Evolutionary conservation across 2,888 invertebrate genomes (phyloP).

Genomic region (Thymelicus sylvestris): DNA sequence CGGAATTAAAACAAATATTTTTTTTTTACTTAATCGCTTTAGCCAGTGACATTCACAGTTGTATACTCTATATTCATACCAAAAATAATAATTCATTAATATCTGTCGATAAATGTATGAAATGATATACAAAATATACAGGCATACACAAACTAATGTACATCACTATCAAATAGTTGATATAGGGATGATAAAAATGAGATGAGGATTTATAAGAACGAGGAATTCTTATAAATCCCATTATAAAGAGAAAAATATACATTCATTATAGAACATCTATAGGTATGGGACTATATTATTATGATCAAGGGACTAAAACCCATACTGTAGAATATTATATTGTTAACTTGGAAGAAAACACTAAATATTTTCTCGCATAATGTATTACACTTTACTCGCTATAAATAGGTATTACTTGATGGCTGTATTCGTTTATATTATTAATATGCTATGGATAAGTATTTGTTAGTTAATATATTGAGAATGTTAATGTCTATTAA

Average conservation of each 20-base stretch:
- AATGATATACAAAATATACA: slow-evolving; percentile 47
- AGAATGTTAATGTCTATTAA: too few relatives aligned
- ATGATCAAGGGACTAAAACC: too few relatives aligned
- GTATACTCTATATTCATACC: not conserved
- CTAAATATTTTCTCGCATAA: not conserved
- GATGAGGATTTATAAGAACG: too few relatives aligned
- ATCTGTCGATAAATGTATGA: slow-evolving; percentile 42
- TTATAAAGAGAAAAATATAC: not conserved
- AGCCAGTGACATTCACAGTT: slow-evolving; percentile 22
- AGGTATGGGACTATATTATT: not conserved
- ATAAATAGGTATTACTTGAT: not conserved
- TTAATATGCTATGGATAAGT: too few relatives aligned
- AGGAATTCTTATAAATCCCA: too few relatives aligned
- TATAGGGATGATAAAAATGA: not conserved
- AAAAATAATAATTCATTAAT: slow-evolving; percentile 38
- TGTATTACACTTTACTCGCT: not conserved
- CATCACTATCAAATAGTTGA: slow-evolving; percentile 56
- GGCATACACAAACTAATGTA: slow-evolving; percentile 75
- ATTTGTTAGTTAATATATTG: too few relatives aligned
- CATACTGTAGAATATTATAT: not conserved
- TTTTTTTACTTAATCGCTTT: not conserved
- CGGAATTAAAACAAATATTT: too few relatives aligned
- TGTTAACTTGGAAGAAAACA: not conserved
- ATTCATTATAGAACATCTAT: not conserved
- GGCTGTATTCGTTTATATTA: not conserved